Percentiles rank a stretch among this genome's conserved stretches.
Evolutionary conservation across 2,888 invertebrate species (phyloP).

Genomic region (Ditylenchus weischeri): DNA sequence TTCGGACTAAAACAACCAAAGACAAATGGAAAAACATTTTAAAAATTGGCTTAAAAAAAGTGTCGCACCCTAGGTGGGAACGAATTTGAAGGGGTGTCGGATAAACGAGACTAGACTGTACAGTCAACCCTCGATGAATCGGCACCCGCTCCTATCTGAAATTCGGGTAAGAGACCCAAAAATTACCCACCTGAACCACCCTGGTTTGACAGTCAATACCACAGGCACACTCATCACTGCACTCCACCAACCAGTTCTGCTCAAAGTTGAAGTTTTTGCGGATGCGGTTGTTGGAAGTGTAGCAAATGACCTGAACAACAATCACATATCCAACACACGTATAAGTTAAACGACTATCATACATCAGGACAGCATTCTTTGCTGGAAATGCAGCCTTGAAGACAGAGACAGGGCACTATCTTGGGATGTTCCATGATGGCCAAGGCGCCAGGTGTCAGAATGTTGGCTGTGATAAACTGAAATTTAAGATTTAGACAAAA

Average conservation of each 20-base stretch:
- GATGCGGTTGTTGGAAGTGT: slow-evolving; percentile 10
- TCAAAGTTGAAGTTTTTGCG: slow-evolving; percentile 14
- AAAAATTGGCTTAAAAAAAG: too few species aligned
- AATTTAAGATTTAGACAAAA: not conserved
- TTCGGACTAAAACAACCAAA: too few species aligned
- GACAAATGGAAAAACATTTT: too few species aligned
- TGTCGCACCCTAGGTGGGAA: too few species aligned
- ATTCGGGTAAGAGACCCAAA: not conserved
- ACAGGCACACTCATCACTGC: slow-evolving; percentile 25
- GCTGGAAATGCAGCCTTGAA: slow-evolving; percentile 1
- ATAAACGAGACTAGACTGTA: too few species aligned
- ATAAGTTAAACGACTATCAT: not conserved
- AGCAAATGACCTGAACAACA: not conserved
- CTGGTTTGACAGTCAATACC: slow-evolving; percentile 24
- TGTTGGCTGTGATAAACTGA: slow-evolving; percentile 26
- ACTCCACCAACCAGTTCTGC: slow-evolving; percentile 26
- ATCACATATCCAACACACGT: not conserved
- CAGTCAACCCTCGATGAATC: too few species aligned
- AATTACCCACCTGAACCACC: slow-evolving; percentile 21
- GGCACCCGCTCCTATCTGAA: too few species aligned
- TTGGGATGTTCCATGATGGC: not conserved
- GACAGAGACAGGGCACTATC: not conserved
- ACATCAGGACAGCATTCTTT: slow-evolving; percentile 16
- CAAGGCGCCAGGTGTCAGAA: slow-evolving; percentile 7
- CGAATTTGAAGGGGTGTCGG: too few species aligned